Percentiles rank a stretch among this genome's conserved stretches.
phyloP scores from a whole-genome alignment of 2,888 invertebrate species.

The Ischnura elegans region DNA sequence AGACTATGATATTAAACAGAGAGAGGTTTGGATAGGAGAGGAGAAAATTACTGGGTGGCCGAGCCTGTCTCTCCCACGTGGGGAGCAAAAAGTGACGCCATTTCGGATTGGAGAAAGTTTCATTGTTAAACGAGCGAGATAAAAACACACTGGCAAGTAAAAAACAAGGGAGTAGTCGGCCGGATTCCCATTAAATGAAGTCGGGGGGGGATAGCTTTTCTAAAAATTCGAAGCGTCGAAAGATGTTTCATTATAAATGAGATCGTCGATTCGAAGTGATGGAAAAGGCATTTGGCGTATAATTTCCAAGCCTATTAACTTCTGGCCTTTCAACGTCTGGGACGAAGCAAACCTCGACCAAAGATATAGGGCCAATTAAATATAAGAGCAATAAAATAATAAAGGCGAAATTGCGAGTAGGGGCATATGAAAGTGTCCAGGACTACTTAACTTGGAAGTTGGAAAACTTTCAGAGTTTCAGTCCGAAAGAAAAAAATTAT shows the following conservation, averaged over 20 bases:
- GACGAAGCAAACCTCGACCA: not conserved
- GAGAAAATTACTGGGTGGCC: conserved; percentile 4
- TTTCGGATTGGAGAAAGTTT: conserved; percentile 17
- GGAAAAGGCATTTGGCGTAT: not conserved
- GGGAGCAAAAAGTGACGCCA: conserved; percentile 23
- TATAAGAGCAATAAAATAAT: not conserved
- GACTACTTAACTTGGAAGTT: too few species aligned
- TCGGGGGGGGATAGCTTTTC: not conserved
- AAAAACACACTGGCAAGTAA: not conserved
- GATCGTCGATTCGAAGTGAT: not conserved
- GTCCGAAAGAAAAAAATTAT: too few species aligned
- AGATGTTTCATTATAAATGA: not conserved
- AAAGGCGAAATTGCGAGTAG: not conserved
- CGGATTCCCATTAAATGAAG: conserved; percentile 18
- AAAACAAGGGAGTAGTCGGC: conserved; percentile 27
- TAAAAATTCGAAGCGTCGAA: not conserved
- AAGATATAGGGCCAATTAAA: not conserved
- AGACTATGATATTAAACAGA: not conserved
- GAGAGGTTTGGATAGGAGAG: not conserved
- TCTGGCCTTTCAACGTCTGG: not conserved
- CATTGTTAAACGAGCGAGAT: conserved; percentile 15
- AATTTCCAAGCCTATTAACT: not conserved
- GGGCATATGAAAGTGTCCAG: not conserved
- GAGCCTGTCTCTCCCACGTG: not conserved
- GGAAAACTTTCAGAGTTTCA: too few species aligned